Base-by-base conservation (phyloP, 2,113 vertebrate species). In the Plotosus lineatus region DNA sequence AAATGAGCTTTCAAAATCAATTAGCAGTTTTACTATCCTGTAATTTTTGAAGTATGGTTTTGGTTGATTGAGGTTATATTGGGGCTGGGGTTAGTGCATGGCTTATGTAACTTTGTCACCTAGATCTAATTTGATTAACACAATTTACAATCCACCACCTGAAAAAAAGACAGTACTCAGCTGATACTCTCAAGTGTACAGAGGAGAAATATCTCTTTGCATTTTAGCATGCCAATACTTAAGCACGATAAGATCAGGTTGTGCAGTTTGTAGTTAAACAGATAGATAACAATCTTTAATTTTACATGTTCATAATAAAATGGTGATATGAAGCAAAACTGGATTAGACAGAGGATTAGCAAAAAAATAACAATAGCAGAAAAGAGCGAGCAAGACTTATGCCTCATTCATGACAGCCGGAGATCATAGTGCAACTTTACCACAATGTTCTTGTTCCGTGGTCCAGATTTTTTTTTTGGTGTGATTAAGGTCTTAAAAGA, bases 401-500 rank as follows among this genome's bases (percentile, higher is more conserved):
- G 44, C 40, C 2, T 23, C 46, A 9, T 71, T 31, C 42, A 31
- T 71, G 68, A 71, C 44, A 31, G 44, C 42, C 21, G 44, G 15
- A 31, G 26, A 31, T 46, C 44, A 1, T n/a, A 48, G 15, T 2
- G n/a, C n/a, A 46, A 7, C n/a, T 6, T 12, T 28, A 74, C 74
- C 42, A 56, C 75, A 73, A 69, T 66, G 72, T 65, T 87, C 71
- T 65, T 58, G 81, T 65, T 80, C 53, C 58, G 46, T 28, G 77
- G 78, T 26, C 77, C 15, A 15, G 81, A 66, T 72, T 61, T 51
- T 10, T n/a, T 28, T 76, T 36, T 0, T 3, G 74, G 74, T 8
- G 53, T 80, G 82, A 85, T 84, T 82, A 86, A 83, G 73, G 80
- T 69, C 75, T 84, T 87, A 84, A 80, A 86, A 76, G 79, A 58